Conservation (phyloP, 2,888 invertebrate genomes). For the Agonopterix arenella region DNA sequence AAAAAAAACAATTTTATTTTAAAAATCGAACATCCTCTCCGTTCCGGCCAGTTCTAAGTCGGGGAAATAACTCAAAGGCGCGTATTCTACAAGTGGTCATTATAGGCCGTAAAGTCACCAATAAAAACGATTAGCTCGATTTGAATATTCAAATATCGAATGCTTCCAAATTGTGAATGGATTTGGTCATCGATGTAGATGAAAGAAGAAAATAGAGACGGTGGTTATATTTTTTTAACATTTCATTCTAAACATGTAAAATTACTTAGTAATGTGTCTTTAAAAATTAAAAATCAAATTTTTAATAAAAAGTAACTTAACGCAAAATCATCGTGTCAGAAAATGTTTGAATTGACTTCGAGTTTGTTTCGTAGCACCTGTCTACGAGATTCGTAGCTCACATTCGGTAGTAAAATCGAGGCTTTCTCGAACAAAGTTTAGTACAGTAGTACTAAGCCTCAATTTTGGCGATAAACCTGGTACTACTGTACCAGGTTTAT, state of each 20-base stretch:
- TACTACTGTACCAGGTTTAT: no score
- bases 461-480: no score
- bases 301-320: no score
- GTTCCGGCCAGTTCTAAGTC: slow-evolving; percentile 7
- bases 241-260: background rate
- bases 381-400: slow-evolving; percentile 64
- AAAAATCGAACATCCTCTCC: background rate
- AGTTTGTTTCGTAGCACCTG: slow-evolving; percentile 35
- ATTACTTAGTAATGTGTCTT: no score
- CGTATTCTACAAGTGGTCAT: slow-evolving; percentile 51
- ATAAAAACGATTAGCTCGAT: slow-evolving; percentile 68
- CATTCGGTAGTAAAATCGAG: slow-evolving; percentile 28
- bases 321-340: no score
- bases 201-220: background rate
- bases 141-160: slow-evolving; percentile 66
- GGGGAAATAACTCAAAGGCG: slow-evolving; percentile 39
- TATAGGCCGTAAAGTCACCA: slow-evolving; percentile 67
- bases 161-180: slow-evolving; percentile 49
- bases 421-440: no score
- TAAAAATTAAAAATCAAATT: no score
- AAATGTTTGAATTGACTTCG: background rate
- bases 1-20: no score
- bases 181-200: slow-evolving; percentile 23
- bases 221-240: background rate
- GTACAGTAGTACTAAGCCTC: no score